Conservation (phyloP, 1,140 invertebrate species). For the Pseudomyrmex concolor region DNA sequence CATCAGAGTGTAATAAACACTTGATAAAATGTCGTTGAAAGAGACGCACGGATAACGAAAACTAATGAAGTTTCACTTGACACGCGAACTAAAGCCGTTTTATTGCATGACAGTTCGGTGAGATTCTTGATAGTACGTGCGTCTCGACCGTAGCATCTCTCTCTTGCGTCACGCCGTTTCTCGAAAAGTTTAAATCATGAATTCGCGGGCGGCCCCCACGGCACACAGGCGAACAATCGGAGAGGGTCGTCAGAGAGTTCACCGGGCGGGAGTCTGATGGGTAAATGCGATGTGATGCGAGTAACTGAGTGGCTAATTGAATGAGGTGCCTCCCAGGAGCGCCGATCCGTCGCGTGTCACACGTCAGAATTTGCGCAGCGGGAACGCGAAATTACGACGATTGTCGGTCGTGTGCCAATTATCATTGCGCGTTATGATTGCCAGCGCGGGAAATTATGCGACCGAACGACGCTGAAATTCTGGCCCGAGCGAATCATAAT, state of each 20-base stretch:
- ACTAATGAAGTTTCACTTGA: constrained; percentile 60
- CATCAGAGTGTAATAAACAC: background rate
- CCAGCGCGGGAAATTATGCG: constrained; percentile 60
- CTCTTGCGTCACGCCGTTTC: constrained; percentile 34
- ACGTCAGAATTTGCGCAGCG: constrained; percentile 79
- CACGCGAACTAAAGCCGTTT: constrained; percentile 59
- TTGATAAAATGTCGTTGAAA: constrained; percentile 35
- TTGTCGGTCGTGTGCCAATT: constrained; percentile 73
- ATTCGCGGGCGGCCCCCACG: constrained; percentile 42
- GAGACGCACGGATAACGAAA: constrained; percentile 40
- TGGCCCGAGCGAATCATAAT: constrained; percentile 23
- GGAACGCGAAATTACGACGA: constrained; percentile 71
- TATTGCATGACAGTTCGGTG: constrained; percentile 60
- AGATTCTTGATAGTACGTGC: constrained; percentile 31
- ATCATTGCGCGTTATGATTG: constrained; percentile 70
- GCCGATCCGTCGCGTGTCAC: constrained; percentile 79
- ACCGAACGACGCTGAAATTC: constrained; percentile 25
- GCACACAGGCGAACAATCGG: constrained; percentile 40
- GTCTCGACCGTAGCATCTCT: constrained; percentile 17
- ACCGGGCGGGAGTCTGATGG: constrained; percentile 67
- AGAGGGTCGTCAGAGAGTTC: constrained; percentile 63
- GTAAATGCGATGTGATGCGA: constrained; percentile 83
- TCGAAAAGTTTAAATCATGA: constrained; percentile 70
- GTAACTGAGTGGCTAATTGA: constrained; percentile 85
- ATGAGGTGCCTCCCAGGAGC: constrained; percentile 83